A percentile compares a stretch with the other conserved stretches of the same genome.
These are phyloP conservation scores for Tetrax tetrax DNA, from an alignment of 2,113 vertebrate genomes.

Conservation along the genomic window DNA sequence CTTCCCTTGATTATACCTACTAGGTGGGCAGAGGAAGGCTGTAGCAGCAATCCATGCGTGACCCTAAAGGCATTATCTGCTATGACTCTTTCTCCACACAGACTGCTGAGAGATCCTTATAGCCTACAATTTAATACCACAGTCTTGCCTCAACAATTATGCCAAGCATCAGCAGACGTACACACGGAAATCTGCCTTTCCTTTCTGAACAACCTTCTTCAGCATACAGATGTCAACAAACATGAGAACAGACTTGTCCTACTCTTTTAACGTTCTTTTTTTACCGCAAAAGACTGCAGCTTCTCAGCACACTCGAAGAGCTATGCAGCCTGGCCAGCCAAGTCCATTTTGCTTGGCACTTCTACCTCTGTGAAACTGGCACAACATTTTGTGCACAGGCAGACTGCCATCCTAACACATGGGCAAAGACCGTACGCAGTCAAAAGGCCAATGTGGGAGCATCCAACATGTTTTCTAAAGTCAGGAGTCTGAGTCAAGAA, in stretches of 20 bases:
- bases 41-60: not conserved
- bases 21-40: not conserved
- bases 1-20: not conserved
- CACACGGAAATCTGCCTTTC: not conserved
- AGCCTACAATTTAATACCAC: not conserved
- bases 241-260: constrained; percentile 19
- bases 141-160: not conserved
- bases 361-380: constrained; percentile 60
- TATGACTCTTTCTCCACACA: not conserved
- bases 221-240: constrained; percentile 39
- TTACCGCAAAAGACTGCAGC: constrained; percentile 54
- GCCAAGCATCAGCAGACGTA: not conserved
- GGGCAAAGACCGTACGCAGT: constrained; percentile 2
- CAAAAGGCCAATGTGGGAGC: constrained; percentile 29
- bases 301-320: not conserved
- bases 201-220: constrained; percentile 3
- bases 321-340: constrained; percentile 51
- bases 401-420: constrained; percentile 58
- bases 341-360: constrained; percentile 68
- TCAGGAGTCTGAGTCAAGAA: constrained; percentile 32
- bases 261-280: constrained; percentile 20
- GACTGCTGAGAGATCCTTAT: not conserved
- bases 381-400: constrained; percentile 48
- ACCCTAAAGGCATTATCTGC: not conserved
- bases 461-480: constrained; percentile 28